Evolutionary conservation across 2,113 vertebrate species (phyloP).

Genomic region (Rhagologus leucostigma): DNA sequence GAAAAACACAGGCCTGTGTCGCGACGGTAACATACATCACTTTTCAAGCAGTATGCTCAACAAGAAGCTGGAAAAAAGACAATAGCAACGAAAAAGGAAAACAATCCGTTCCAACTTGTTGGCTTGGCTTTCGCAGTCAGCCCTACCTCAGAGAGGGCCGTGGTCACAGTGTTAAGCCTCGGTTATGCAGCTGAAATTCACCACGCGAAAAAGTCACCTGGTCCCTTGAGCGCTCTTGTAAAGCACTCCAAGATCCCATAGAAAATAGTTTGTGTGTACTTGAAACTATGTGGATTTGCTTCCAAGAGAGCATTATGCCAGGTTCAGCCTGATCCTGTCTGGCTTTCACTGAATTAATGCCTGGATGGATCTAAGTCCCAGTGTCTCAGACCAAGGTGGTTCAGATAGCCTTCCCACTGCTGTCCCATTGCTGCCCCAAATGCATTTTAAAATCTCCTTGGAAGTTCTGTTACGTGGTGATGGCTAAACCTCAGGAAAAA

Average conservation of each 20-base stretch:
- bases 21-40: neutral
- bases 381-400: neutral
- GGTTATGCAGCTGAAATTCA: neutral
- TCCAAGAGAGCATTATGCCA: neutral
- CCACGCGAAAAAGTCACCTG: constrained; percentile 3
- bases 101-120: neutral
- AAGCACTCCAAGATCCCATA: neutral
- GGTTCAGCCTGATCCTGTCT: constrained; percentile 20
- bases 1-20: neutral
- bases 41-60: neutral
- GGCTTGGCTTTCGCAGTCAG: neutral
- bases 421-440: neutral
- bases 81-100: neutral
- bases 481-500: neutral
- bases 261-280: constrained; percentile 14
- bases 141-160: neutral
- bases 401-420: neutral
- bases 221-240: neutral
- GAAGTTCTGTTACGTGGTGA: neutral
- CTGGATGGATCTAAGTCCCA: constrained; percentile 13
- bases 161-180: neutral
- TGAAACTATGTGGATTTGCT: constrained; percentile 45
- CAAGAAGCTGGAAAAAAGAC: neutral
- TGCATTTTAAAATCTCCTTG: neutral
- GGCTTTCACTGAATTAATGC: constrained; percentile 13